Conservation (phyloP, 1,140 invertebrate genomes). For the Macrocentrus cingulum region DNA sequence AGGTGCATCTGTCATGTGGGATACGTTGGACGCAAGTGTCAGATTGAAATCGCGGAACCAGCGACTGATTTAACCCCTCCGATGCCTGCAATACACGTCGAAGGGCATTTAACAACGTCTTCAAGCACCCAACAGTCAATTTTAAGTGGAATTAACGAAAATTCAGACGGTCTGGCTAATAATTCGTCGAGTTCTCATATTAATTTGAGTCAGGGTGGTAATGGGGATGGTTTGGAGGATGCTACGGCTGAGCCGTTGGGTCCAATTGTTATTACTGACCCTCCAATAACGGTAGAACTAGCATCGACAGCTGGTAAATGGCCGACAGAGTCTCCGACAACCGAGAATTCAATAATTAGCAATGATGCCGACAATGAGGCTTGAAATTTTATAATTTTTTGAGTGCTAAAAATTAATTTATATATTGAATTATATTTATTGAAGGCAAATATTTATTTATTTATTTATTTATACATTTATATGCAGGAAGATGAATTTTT, state of each 20-base stretch:
- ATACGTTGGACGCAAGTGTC: slow-evolving; percentile 53
- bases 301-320: slow-evolving; percentile 54
- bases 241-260: slow-evolving; percentile 42
- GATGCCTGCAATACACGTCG: slow-evolving; percentile 28
- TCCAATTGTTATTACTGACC: slow-evolving; percentile 47
- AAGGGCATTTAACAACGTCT: neutral
- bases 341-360: slow-evolving; percentile 38
- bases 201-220: too few relatives aligned
- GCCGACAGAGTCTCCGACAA: slow-evolving; percentile 50
- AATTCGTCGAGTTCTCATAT: too few relatives aligned
- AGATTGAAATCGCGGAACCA: slow-evolving; percentile 48
- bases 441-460: too few relatives aligned
- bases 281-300: slow-evolving; percentile 41
- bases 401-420: too few relatives aligned
- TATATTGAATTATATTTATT: too few relatives aligned
- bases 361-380: slow-evolving; percentile 55
- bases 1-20: slow-evolving; percentile 53
- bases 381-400: too few relatives aligned
- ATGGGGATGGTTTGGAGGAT: slow-evolving; percentile 27
- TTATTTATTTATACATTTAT: too few relatives aligned
- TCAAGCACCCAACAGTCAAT: too few relatives aligned
- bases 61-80: slow-evolving; percentile 51
- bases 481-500: too few relatives aligned
- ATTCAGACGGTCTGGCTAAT: too few relatives aligned
- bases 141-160: too few relatives aligned